A percentile compares a stretch with the other conserved stretches of the same genome.
Evolutionary conservation across 2,113 vertebrate genomes (phyloP).

Genomic region (Prionailurus viverrinus): DNA sequence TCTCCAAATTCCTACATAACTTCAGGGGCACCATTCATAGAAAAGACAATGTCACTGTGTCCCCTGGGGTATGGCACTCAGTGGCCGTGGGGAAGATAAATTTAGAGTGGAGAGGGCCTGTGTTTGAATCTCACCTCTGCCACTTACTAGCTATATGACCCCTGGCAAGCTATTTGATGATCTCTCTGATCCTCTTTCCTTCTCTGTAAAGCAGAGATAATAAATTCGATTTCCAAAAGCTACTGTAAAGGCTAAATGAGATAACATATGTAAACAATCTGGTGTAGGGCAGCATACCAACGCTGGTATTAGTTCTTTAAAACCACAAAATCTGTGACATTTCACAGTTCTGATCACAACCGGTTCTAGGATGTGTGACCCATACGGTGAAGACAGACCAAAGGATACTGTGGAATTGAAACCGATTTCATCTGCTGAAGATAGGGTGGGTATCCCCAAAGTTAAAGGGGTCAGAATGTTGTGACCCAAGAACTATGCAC

Average conservation of each 20-base stretch:
- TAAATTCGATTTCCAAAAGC: slow-evolving; percentile 42
- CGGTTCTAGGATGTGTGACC: not conserved
- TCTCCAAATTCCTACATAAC: not conserved
- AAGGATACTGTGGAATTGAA: not conserved
- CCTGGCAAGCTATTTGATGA: not conserved
- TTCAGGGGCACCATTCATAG: not conserved
- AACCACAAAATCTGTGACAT: not conserved
- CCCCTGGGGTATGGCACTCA: not conserved
- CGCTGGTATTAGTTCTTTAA: not conserved
- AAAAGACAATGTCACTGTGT: not conserved
- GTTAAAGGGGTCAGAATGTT: slow-evolving; percentile 14
- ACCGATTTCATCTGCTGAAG: not conserved
- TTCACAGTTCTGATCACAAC: not conserved
- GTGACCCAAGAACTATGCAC: not conserved
- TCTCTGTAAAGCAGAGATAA: slow-evolving; percentile 53
- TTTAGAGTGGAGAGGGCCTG: not conserved
- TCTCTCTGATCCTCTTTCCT: slow-evolving; percentile 44
- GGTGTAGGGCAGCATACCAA: not conserved
- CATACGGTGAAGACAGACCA: not conserved
- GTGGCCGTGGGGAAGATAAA: not conserved
- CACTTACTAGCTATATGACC: not conserved
- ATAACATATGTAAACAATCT: not conserved
- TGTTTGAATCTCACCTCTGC: slow-evolving; percentile 4
- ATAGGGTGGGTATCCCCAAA: not conserved
- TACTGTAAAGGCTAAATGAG: slow-evolving; percentile 41